These are phyloP conservation scores for Zaprionus nigranus DNA, from an alignment of 1,140 invertebrate species.

Conservation along the genomic window DNA sequence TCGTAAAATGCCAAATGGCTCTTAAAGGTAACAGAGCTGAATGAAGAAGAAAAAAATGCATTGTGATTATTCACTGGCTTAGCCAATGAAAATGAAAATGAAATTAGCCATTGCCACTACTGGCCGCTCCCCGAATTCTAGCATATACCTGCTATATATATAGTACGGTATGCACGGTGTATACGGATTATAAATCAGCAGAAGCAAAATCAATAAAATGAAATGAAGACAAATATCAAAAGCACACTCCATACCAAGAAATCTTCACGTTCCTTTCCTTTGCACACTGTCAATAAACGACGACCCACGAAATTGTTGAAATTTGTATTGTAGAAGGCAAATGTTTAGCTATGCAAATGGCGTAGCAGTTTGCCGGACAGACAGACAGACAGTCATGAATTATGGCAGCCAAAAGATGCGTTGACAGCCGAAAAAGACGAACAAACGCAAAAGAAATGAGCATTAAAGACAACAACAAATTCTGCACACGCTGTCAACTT, in stretches of 20 bases:
- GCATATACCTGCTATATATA: slow-evolving; percentile 27
- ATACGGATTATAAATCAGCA: slow-evolving; percentile 55
- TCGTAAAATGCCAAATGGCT: slow-evolving; percentile 49
- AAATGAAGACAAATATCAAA: slow-evolving; percentile 77
- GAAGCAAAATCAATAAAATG: slow-evolving; percentile 72
- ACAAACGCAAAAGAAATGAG: slow-evolving; percentile 28
- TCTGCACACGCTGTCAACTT: slow-evolving; percentile 62
- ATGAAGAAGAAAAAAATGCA: slow-evolving; percentile 49
- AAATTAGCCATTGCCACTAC: slow-evolving; percentile 60
- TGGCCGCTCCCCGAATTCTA: slow-evolving; percentile 47
- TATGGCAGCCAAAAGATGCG: slow-evolving; percentile 78
- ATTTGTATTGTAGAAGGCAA: slow-evolving; percentile 75
- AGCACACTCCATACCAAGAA: slow-evolving; percentile 47
- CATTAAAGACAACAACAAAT: slow-evolving; percentile 44
- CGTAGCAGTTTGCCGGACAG: slow-evolving; percentile 53
- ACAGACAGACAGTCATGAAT: slow-evolving; percentile 64
- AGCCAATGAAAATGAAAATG: slow-evolving; percentile 80
- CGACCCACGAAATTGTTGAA: slow-evolving; percentile 30
- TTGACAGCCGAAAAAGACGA: slow-evolving; percentile 55
- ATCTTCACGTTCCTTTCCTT: slow-evolving; percentile 57
- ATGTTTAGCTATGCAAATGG: slow-evolving; percentile 81
- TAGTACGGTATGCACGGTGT: slow-evolving; percentile 4
- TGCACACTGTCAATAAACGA: slow-evolving; percentile 63
- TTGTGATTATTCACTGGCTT: slow-evolving; percentile 80
- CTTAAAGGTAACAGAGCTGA: slow-evolving; percentile 26